These are phyloP conservation scores for Meloidogyne exigua DNA, from an alignment of 1,140 invertebrate genomes.

Conservation along the genomic window DNA sequence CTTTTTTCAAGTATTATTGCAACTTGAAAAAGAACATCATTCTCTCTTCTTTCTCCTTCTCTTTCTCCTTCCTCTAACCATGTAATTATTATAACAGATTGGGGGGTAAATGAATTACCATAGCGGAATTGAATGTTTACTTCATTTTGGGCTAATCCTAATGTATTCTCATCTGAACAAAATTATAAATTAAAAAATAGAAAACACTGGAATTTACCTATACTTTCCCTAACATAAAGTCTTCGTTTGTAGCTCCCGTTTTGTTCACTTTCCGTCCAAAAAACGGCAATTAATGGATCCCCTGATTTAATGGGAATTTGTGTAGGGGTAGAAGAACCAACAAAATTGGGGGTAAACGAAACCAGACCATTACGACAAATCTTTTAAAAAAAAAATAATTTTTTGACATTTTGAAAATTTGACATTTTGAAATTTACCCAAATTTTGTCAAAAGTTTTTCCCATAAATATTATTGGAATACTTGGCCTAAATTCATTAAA, in stretches of 20 bases:
- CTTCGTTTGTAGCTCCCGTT: neutral
- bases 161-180: constrained; percentile 40
- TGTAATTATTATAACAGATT: constrained; percentile 49
- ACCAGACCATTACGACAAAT: constrained; percentile 47
- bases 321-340: constrained; percentile 9
- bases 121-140: constrained; percentile 58
- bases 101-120: constrained; percentile 47
- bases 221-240: neutral
- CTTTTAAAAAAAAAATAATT: constrained; percentile 18
- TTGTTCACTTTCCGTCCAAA: constrained; percentile 31
- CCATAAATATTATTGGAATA: constrained; percentile 52
- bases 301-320: constrained; percentile 25
- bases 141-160: constrained; percentile 49
- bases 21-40: constrained; percentile 49
- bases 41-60: constrained; percentile 11
- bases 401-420: neutral
- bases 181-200: neutral
- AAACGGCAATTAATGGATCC: constrained; percentile 46
- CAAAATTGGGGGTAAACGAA: constrained; percentile 35
- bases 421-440: constrained; percentile 43
- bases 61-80: constrained; percentile 38
- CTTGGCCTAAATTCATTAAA: constrained; percentile 40
- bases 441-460: constrained; percentile 52
- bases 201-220: neutral
- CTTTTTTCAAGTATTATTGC: constrained; percentile 49